A percentile compares a stretch with the other conserved stretches of the same genome.
Conservation (phyloP, 2,888 invertebrate genomes). For the Scaeva pyrastri region DNA sequence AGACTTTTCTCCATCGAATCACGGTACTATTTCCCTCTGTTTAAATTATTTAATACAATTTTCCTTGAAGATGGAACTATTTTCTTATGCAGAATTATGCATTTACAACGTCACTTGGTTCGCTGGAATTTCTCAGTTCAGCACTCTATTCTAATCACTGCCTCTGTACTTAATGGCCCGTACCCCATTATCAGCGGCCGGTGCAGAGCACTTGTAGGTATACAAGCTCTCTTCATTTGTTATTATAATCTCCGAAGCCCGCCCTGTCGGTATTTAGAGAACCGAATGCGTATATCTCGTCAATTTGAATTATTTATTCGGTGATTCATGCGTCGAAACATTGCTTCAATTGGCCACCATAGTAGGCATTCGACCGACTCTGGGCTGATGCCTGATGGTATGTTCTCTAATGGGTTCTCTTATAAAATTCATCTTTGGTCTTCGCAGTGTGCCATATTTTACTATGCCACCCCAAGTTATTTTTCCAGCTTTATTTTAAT, state of each 20-base stretch:
- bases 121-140: conserved; percentile 47
- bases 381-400: background rate
- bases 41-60: conserved; percentile 23
- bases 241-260: conserved; percentile 66
- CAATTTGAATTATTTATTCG: conserved; percentile 73
- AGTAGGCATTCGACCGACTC: no score
- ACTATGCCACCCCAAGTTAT: background rate
- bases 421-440: conserved; percentile 15
- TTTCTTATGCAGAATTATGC: conserved; percentile 34
- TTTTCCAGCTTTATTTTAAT: conserved; percentile 49
- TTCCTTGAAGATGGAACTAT: conserved; percentile 8
- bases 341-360: conserved; percentile 67
- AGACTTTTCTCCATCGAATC: background rate
- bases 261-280: conserved; percentile 69
- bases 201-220: conserved; percentile 21
- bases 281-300: conserved; percentile 53
- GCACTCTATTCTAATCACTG: conserved; percentile 45
- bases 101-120: conserved; percentile 28
- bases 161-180: conserved; percentile 59
- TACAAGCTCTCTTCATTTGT: conserved; percentile 61
- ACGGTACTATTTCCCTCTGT: background rate
- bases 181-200: conserved; percentile 40
- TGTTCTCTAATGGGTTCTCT: background rate
- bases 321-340: conserved; percentile 72
- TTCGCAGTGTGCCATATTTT: conserved; percentile 2